These are phyloP conservation scores for Acropora tenuis DNA, from an alignment of 64 coral and sea anemone genomes.

Conservation along the genomic window DNA sequence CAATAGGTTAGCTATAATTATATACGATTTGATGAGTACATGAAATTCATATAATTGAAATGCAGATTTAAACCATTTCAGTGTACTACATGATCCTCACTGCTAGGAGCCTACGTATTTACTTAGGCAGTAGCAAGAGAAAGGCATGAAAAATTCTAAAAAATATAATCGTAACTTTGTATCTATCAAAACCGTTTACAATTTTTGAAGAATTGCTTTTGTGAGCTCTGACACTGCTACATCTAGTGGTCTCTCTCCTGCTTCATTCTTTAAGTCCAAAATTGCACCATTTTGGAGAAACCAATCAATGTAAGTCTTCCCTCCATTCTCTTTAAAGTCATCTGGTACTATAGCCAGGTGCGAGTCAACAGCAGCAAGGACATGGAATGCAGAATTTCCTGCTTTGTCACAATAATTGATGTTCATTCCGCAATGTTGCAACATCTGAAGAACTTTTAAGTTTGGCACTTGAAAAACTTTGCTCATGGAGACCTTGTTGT, in stretches of 20 bases:
- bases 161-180: too few relatives aligned
- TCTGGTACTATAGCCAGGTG: slow-evolving; percentile 30
- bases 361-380: slow-evolving; percentile 46
- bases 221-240: slow-evolving; percentile 44
- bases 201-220: slow-evolving; percentile 11
- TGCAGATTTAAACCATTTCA: too few relatives aligned
- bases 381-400: slow-evolving; percentile 63
- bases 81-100: too few relatives aligned
- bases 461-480: slow-evolving; percentile 47
- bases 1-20: too few relatives aligned
- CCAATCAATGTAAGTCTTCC: slow-evolving; percentile 14
- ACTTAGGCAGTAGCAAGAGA: too few relatives aligned
- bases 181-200: neutral
- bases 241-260: slow-evolving; percentile 59
- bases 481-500: slow-evolving; percentile 51
- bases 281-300: slow-evolving; percentile 57
- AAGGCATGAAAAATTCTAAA: too few relatives aligned
- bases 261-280: slow-evolving; percentile 41
- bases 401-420: slow-evolving; percentile 29
- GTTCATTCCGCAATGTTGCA: slow-evolving; percentile 54
- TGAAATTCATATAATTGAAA: too few relatives aligned
- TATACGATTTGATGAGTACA: too few relatives aligned
- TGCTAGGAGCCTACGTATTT: too few relatives aligned
- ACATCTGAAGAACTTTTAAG: slow-evolving; percentile 46
- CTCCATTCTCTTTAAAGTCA: slow-evolving; percentile 51